Conservation (phyloP, 2,888 invertebrate species). For the Orthosia gothica region DNA sequence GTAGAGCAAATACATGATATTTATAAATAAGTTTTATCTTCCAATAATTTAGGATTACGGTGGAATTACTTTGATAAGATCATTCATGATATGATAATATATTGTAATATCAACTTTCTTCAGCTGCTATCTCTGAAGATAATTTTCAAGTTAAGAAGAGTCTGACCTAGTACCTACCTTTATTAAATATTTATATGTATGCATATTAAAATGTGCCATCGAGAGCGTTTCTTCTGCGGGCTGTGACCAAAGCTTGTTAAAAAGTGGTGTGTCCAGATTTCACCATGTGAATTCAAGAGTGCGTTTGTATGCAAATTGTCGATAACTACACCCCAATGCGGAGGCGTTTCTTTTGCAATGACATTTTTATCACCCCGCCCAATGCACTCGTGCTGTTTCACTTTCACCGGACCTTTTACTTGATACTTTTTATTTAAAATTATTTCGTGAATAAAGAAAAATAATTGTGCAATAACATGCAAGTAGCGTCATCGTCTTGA, state of each 20-base stretch:
- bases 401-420: slow-evolving; percentile 72
- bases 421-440: slow-evolving; percentile 38
- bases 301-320: slow-evolving; percentile 83
- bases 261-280: slow-evolving; percentile 79
- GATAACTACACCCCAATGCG: slow-evolving; percentile 67
- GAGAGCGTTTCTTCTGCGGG: slow-evolving; percentile 24
- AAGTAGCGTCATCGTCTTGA: slow-evolving; percentile 33
- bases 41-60: slow-evolving; percentile 18
- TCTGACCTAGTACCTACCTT: slow-evolving; percentile 56
- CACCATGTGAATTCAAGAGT: slow-evolving; percentile 76
- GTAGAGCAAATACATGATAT: slow-evolving; percentile 5
- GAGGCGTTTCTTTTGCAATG: slow-evolving; percentile 76
- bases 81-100: slow-evolving; percentile 39
- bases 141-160: slow-evolving; percentile 41
- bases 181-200: slow-evolving; percentile 47
- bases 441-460: slow-evolving; percentile 19
- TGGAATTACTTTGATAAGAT: slow-evolving; percentile 19
- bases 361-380: slow-evolving; percentile 76
- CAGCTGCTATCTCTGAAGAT: slow-evolving; percentile 26
- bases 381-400: slow-evolving; percentile 61
- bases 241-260: slow-evolving; percentile 65
- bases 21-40: slow-evolving; percentile 22
- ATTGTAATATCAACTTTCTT: slow-evolving; percentile 41
- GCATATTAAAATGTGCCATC: slow-evolving; percentile 15
- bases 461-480: slow-evolving; percentile 43